A percentile compares a stretch with the other conserved stretches of the same genome.
Conservation (phyloP, 1,140 invertebrate species). For the Berghia stephanieae region DNA sequence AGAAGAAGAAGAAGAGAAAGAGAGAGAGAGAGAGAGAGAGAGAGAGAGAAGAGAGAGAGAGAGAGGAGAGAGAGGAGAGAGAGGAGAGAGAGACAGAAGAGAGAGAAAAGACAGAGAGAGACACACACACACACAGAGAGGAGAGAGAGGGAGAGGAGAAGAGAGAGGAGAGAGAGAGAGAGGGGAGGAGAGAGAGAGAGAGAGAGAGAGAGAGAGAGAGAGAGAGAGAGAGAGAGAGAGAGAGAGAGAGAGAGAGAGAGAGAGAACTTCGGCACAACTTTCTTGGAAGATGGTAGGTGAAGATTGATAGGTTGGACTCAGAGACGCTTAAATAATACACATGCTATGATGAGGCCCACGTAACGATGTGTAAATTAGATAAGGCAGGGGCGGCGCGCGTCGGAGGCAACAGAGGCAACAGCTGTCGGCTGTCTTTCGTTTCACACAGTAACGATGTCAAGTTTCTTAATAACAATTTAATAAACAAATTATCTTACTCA, state of each 20-base stretch:
- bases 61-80: not conserved
- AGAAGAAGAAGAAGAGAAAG: not conserved
- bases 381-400: too few species aligned
- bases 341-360: too few species aligned
- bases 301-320: too few species aligned
- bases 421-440: too few species aligned
- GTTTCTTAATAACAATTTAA: too few species aligned
- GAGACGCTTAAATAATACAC: too few species aligned
- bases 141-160: not conserved
- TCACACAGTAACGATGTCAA: too few species aligned
- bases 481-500: too few species aligned
- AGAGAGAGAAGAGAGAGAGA: conserved; percentile 22
- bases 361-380: too few species aligned
- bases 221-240: conserved; percentile 27
- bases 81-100: not conserved
- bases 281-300: too few species aligned
- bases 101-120: not conserved
- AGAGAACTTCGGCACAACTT: too few species aligned
- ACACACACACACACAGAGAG: not conserved
- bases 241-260: conserved; percentile 25
- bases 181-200: not conserved
- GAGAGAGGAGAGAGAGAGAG: not conserved
- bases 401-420: too few species aligned
- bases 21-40: not conserved
- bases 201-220: conserved; percentile 22